Evolutionary conservation across 2,888 invertebrate genomes (phyloP), one percentile per base, ranked within the genome.

Genomic region (Rhodophaea formosa): DNA sequence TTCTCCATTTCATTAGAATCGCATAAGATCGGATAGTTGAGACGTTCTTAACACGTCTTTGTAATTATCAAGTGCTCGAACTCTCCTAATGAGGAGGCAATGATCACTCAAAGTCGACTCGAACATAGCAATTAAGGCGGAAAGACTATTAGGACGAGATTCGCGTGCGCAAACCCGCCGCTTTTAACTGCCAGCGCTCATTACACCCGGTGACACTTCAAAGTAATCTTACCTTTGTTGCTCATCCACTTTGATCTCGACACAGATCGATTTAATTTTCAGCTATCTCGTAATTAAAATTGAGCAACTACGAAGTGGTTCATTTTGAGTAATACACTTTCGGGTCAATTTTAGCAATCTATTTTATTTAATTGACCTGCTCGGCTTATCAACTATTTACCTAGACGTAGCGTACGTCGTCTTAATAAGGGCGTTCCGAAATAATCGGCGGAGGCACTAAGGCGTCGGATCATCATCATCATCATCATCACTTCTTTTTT

Each of bases 191-290:
- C 62, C 62, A 62, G 43, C 65, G 65, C 73, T 80, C 75, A 75
- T 84, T 79, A 82, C 75, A 64, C 64, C 61, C 62, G 68, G 71
- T 64, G 71, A 70, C 74, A 79, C 77, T 84, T 82, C 80, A 85
- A 79, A 85, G 82, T 72, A 82, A 80, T 82, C 68, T 80, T 80
- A 79, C 77, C 86, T 81, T 82, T 84, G 80, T 79, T 69, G 75
- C 72, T 67, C 71, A 63, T 62, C 66, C 66, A 67, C 84, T 87
- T 88, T 88, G 84, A 88, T 86, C 80, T 77, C 67, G 67, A 69
- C 75, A 68, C 68, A 73, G 73, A 79, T 86, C 82, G 77, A 80
- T 82, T 74, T 73, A 71, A 79, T 79, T 81, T 78, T 68, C 35
- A 77, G 66, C 75, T 74, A 75, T 73, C 73, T 80, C 75, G 72